Base-by-base conservation (phyloP, 2,888 invertebrate species). In the Eilema depressum region DNA sequence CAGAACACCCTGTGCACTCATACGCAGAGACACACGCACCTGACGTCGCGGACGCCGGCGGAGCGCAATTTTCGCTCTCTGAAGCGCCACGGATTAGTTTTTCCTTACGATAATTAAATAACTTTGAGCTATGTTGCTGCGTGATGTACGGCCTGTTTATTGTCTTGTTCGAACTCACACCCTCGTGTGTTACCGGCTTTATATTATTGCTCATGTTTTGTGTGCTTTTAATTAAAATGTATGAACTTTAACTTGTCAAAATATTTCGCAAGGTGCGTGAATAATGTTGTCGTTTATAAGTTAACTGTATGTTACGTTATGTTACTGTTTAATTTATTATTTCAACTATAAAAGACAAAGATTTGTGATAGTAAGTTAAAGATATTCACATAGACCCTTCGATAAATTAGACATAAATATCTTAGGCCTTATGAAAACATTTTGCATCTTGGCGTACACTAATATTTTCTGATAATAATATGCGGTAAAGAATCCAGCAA, bases 21-120 rank as follows among this genome's bases (percentile, higher is more conserved):
- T 75, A 90, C 89, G 87, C 85, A 87, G 77, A 81, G 83, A 84
- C 88, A 85, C 86, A 89, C 91, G 90, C 93, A 93, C 93, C 93
- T 94, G 92, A 87, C 89, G 86, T 85, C 81, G 81, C 71, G 81
- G 84, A 84, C 84, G 85, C 83, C 86, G 84, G 83, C 78, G 88
- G 86, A 85, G 88, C 86, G 92, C 91, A 93, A 93, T 94, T 94
- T 94, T 91, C 92, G 88, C 90, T 89, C 86, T 89, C 87, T 88
- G 85, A 89, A 82, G 85, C 84, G 76, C 82, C 86, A 86, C 87
- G 95, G 95, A 95, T 95, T 95, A 95, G 95, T 95, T 95, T 95
- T 95, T 95, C 95, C 90, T 92, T 91, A 89, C 89, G 91, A 92
- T 95, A 95, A 95, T 95, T 94, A 95, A 95, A 95, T 95, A 95